These are phyloP conservation scores for Nyctalus aviator DNA, from an alignment of 2,797 vertebrate species.

Conservation along the genomic window DNA sequence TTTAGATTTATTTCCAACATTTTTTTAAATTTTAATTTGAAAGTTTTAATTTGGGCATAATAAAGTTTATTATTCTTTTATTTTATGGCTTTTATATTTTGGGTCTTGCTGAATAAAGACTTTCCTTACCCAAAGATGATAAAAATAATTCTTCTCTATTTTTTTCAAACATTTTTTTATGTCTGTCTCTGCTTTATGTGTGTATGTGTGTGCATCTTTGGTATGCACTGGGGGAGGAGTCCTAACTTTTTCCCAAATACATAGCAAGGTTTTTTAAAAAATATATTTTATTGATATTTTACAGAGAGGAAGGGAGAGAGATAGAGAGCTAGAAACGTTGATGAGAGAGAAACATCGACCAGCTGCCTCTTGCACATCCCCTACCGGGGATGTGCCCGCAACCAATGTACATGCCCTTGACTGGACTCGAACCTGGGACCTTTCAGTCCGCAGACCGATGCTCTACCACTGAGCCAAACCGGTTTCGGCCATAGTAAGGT, in stretches of 20 bases:
- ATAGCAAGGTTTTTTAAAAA: background rate
- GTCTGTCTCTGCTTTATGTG: background rate
- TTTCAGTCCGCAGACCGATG: no score
- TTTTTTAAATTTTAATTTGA: background rate
- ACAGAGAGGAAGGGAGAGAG: no score
- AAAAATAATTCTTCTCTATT: background rate
- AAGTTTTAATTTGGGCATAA: background rate
- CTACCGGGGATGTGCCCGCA: no score
- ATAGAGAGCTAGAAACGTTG: no score
- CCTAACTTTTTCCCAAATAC: background rate
- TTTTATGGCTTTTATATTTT: slow-evolving; percentile 8
- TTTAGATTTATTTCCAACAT: slow-evolving; percentile 16
- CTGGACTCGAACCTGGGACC: no score
- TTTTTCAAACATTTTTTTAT: slow-evolving; percentile 32
- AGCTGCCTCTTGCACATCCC: no score
- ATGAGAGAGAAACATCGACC: no score
- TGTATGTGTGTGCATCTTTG: background rate
- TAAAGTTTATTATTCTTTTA: slow-evolving; percentile 27
- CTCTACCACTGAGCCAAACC: no score
- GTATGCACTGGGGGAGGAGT: background rate
- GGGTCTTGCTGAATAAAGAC: slow-evolving; percentile 25
- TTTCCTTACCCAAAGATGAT: slow-evolving; percentile 11
- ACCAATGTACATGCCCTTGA: no score
- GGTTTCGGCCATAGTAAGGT: no score
- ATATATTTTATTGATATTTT: no score